Base-by-base conservation (phyloP, 2,113 vertebrate species). In the Pterocles burchelli region DNA sequence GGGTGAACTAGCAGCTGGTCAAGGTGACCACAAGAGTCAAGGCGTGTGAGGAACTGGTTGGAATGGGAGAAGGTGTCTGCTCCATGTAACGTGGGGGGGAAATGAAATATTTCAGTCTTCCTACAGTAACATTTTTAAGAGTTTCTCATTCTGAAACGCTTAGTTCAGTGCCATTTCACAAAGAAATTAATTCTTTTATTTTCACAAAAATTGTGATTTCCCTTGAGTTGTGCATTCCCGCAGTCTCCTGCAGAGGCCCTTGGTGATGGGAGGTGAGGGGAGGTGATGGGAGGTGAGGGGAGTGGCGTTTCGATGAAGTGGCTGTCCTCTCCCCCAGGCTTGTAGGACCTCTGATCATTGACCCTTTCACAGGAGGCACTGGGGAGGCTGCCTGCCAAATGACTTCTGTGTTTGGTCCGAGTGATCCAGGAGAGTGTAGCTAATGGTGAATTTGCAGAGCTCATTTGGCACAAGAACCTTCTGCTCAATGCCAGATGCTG, bases 1-100 rank as follows among this genome's bases (percentile, higher is more conserved):
- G 41, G 18, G 20, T 78, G 43, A 81, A 71, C 51, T 16, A 63
- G 9, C 66, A 85, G 29, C 43, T 59, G 41, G 20, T 9, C 43
- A 59, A 72, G 22, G n/a, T 28, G 48, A 45, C 19, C 41, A 41
- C 0, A 4, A 31, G 34, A 34, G 19, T 21, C 38, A 54, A 58
- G 34, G 38, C 6, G 1, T 16, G 19, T 22, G n/a, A 52, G 45
- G 26, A 55, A 24, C 20, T n/a, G 7, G 18, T 57, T 62, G 58
- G 48, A 81, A 62, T 19, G 33, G 52, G 48, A 67, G 49, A 77
- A 73, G 12, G 31, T 36, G 15, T 9, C 84, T 91, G 21, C 1
- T 54, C 19, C 4, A 0, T 9, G 6, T 46, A 67, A 67, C 1
- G 1, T 4, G 12, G 6, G 21, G 2, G 36, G 28, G 9, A 17